Evolutionary conservation across 37 sponge, comb jelly and placozoan genomes (phyloP), one percentile per base, ranked within the genome.

Genomic region (Aphrocallistes beatrix): DNA sequence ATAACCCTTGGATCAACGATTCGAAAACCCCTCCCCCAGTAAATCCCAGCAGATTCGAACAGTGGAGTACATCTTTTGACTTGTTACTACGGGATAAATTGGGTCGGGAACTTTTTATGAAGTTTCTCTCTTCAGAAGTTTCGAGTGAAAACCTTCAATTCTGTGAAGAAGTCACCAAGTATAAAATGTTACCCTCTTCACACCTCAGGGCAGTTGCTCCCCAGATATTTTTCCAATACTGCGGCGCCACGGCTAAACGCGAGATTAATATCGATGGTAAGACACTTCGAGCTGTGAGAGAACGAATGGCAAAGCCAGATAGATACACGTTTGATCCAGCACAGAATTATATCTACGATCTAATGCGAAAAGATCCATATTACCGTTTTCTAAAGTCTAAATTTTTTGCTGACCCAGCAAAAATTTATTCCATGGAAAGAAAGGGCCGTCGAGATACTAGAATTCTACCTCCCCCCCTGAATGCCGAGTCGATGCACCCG

Each of bases 181-280:
- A 60, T 13, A 60, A 60, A 60, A 60, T 60, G 75, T 30, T 60
- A 25, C 75, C 75, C n/a, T 25, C 75, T 30, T 60, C 75, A 19
- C 75, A 60, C 3, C 75, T 60, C 28, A 3, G n/a, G 34, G 21
- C 8, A 25, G 21, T 3, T 6, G 75, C 75, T 3, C 75, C 34
- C 17, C 75, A 6, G 34, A 60, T 60, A 60, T 60, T 60, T 30
- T 6, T 25, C 28, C 75, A 60, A 30, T 60, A 60, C 75, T 3
- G 10, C 3, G 75, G 75, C 34, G 28, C 75, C 34, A 60, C 75
- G 34, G 75, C 75, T 60, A 21, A 30, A 32, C 10, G n/a, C 75
- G 75, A 60, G n/a, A 60, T 60, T 60, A 60, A 60, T 13, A 60
- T 60, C 75, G 75, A 60, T 60, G 75, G 75, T 3, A 60, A 60